Evolutionary conservation across 2,113 vertebrate species (phyloP).

Genomic region (Cyphomyrus plagiostoma): DNA sequence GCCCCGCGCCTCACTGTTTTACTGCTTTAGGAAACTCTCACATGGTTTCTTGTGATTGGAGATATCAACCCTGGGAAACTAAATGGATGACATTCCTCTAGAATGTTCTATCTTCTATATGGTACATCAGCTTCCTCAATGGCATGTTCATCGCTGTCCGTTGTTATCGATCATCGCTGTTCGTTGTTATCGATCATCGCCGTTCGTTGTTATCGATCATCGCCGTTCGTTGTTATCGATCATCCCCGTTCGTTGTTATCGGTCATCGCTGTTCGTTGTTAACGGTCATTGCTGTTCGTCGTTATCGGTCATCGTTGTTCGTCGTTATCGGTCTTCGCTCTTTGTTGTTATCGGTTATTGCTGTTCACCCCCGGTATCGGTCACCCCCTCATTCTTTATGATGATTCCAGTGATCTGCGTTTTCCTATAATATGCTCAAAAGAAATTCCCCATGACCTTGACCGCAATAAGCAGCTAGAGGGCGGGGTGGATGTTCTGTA

Average conservation of each 20-base stretch:
- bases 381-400: not conserved
- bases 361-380: too few species aligned
- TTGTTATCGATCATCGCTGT: not conserved
- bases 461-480: not conserved
- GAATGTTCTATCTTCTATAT: not conserved
- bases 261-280: too few species aligned
- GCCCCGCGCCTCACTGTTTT: not conserved
- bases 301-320: too few species aligned
- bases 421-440: not conserved
- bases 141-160: too few species aligned
- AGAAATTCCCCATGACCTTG: not conserved
- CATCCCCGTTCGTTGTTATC: too few species aligned
- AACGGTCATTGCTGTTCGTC: too few species aligned
- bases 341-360: too few species aligned
- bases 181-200: not conserved
- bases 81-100: not conserved
- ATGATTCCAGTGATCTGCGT: not conserved
- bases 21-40: not conserved
- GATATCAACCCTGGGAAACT: not conserved
- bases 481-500: not conserved
- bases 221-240: not conserved
- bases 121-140: not conserved
- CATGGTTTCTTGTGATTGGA: not conserved
- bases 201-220: not conserved
- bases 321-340: too few species aligned